Percentiles rank a stretch among this genome's conserved stretches.
Conservation (phyloP, 2,797 vertebrate species). For the Spinus pinus region DNA sequence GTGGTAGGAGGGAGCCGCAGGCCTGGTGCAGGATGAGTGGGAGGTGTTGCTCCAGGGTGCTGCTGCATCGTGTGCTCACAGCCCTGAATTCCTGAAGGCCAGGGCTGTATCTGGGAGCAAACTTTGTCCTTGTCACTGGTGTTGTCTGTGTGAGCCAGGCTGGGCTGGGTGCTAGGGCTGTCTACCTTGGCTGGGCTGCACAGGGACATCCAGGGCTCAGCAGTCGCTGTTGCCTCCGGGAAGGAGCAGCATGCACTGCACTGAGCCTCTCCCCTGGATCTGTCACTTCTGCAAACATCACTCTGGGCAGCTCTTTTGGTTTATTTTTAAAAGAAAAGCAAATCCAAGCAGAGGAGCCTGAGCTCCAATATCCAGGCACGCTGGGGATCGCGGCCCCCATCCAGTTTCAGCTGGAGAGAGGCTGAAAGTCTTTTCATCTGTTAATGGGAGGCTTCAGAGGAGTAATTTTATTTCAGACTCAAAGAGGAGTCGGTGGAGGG, state of each 20-base stretch:
- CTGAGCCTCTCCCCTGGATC: not conserved
- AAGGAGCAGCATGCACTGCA: not conserved
- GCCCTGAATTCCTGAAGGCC: not conserved
- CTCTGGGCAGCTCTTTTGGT: not conserved
- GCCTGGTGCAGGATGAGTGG: not conserved
- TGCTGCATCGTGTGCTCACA: not conserved
- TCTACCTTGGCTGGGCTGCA: not conserved
- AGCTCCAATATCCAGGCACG: not conserved
- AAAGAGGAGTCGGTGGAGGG: not conserved
- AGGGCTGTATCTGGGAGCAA: not conserved
- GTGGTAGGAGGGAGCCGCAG: rapidly evolving
- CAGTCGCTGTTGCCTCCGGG: not conserved
- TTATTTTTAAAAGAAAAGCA: not conserved
- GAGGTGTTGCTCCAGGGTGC: not conserved
- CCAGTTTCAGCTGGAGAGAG: not conserved
- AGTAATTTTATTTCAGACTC: conserved; percentile 27
- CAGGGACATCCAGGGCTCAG: not conserved
- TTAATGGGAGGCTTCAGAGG: conserved; percentile 38
- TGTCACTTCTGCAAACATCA: not conserved
- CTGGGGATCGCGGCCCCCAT: not conserved
- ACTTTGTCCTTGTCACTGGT: not conserved
- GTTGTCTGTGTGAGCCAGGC: not conserved
- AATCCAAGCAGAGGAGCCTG: not conserved
- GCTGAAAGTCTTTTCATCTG: conserved; percentile 4
- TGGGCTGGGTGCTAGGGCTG: not conserved